Evolutionary conservation across 2,113 vertebrate genomes (phyloP), one percentile per base, ranked within the genome.

Genomic region (Osmerus mordax): DNA sequence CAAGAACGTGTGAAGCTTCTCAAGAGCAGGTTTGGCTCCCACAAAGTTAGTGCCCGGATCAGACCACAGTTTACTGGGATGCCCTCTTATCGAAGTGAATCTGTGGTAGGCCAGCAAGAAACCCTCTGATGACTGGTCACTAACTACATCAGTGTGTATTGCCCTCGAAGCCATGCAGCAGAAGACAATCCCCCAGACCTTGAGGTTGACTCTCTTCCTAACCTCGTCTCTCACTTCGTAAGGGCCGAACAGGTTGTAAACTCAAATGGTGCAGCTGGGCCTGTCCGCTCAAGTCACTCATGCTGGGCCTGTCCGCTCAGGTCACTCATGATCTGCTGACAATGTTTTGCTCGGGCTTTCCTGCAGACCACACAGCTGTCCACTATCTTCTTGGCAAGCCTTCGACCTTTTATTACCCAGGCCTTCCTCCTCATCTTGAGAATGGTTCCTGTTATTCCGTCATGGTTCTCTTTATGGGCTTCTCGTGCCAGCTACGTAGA

Each of bases 401-500:
- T n/a, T n/a, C n/a, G n/a, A n/a, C n/a, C n/a, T n/a, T n/a, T n/a
- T n/a, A n/a, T n/a, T n/a, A n/a, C n/a, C n/a, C 78, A 80, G 19
- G 67, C 71, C 25, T 66, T 80, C 19, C n/a, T 67, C 52, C 70
- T 7, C 16, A 58, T 19, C 18, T 19, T 13, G 55, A 58, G 55
- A 16, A 58, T 12, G 9, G 18, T 58, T 7, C 55, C 9, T 75
- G 74, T 70, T 19, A 68, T 32, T 2, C n/a, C 75, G 14, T 83
- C 76, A 65, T 83, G 75, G 7, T 65, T 65, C 4, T 9, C 32
- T 4, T 25, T 21, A 3, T 83, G 75, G 14, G 36, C 72, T 67
- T 83, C 72, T 29, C 6, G 4, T 6, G 71, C 68, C 1, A 84
- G 15, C 1, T 72, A 13, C 12, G 71, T 72, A 0, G 65, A 62